Evolutionary conservation across 2,113 vertebrate genomes (phyloP).

Genomic region (Cheirogaleus medius): DNA sequence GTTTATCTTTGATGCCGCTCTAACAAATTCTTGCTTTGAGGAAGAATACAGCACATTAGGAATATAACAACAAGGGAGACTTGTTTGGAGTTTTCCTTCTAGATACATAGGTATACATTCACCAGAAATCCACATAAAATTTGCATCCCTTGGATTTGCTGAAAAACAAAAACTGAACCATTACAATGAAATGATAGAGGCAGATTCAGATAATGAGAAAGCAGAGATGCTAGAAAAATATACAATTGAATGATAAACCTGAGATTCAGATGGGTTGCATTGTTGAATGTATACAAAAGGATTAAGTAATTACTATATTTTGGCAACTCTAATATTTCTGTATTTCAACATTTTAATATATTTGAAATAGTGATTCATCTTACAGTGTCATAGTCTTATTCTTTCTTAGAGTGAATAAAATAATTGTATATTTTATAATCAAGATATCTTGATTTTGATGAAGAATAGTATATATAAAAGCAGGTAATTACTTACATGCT

Average conservation of each 20-base stretch:
- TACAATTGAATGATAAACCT: neutral
- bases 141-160: neutral
- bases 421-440: neutral
- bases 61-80: fast-evolving
- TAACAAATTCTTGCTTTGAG: neutral
- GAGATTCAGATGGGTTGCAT: neutral
- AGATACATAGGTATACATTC: too few relatives aligned
- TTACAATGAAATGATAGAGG: neutral
- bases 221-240: neutral
- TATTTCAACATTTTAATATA: neutral
- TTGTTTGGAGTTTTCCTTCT: neutral
- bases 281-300: neutral
- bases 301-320: neutral
- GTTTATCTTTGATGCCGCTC: neutral
- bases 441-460: neutral
- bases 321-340: neutral
- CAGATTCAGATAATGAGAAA: neutral
- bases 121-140: neutral
- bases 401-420: neutral
- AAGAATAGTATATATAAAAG: neutral
- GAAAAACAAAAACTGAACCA: neutral
- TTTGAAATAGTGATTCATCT: neutral
- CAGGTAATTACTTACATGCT: neutral
- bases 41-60: neutral
- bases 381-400: neutral